Evolutionary conservation across 2,797 vertebrate species (phyloP), one percentile per base, ranked within the genome.

Genomic region (Sebastes vulpes): DNA sequence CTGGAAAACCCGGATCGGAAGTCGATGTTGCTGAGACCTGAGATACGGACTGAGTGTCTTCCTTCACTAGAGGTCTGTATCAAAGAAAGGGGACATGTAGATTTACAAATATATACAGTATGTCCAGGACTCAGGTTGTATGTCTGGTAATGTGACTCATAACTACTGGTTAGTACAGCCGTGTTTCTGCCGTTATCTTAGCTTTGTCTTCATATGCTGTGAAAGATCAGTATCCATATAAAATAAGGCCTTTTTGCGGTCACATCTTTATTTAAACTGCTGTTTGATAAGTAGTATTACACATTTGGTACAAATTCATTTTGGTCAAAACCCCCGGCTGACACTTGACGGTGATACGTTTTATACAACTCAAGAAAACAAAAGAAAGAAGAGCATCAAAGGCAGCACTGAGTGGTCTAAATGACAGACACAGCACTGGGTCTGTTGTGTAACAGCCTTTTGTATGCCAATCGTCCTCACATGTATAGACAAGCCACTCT

Each of bases 21-120:
- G 89, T 99, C 98, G 9, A 99, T 97, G 54, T 95, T 98, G 92
- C 99, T 99, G 84, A 99, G 97, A 12, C 98, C 99, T 0, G 99
- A 97, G 85, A 99, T 98, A 8, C 99, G 97, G 46, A 99, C 95
- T 0, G 99, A 99, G 85, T 99, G 98, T 48, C 99, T 96, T 78
- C 98, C 98, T 63, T 94, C 96, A 91, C 99, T 99, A 0, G 97
- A 97, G 0, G 95, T 97, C 99, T 99, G 90, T 3, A 29, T 71
- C 26, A 63, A 96, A 89, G 14, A 60, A 78, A 48, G n/a, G 5
- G 2, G 28, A 77, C 4, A 72, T 4, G 11, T 6, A 46, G 6
- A 52, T 63, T 38, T 32, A 57, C 5, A 52, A 48, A 64, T 31
- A 63, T 61, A 26, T 35, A 23, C 23, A 23, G 23, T 23, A 58